phyloP scores from a whole-genome alignment of 2,888 invertebrate genomes.

The Morpho deidamia region DNA sequence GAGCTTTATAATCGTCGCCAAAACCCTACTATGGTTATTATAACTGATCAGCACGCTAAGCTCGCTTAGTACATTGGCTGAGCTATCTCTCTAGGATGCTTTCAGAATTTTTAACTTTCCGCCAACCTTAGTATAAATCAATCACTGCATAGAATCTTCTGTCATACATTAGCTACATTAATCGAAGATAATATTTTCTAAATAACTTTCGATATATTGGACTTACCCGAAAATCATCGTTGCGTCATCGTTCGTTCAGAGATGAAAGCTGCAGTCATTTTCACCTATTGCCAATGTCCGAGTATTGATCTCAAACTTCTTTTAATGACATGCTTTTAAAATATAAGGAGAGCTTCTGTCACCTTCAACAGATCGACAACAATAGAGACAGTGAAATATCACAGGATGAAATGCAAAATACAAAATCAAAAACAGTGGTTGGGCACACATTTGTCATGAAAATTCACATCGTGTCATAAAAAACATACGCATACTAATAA shows the following conservation, averaged over 20 bases:
- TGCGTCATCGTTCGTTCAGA: conserved; percentile 1
- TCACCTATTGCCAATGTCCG: conserved; percentile 24
- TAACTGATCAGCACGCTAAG: too few species aligned
- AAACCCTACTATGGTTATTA: too few species aligned
- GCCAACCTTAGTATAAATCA: too few species aligned
- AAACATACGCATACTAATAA: background rate
- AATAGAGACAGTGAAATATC: conserved; percentile 50
- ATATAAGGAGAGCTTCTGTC: conserved; percentile 41
- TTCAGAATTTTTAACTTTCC: too few species aligned
- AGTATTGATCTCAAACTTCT: conserved; percentile 25
- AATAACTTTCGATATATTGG: background rate
- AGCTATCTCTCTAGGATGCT: too few species aligned
- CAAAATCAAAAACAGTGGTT: background rate
- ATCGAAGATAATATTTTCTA: too few species aligned
- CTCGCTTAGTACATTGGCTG: too few species aligned
- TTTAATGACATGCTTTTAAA: conserved; percentile 36
- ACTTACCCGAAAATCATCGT: background rate
- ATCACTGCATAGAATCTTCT: too few species aligned
- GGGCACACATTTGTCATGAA: background rate
- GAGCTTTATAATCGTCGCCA: too few species aligned
- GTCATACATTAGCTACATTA: too few species aligned
- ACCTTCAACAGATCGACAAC: conserved; percentile 74
- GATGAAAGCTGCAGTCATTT: background rate
- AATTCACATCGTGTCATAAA: background rate
- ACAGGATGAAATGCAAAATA: conserved; percentile 36